Evolutionary conservation across 92 coral and sea anemone genomes (phyloP), one percentile per base, ranked within the genome.

Genomic region (Anthopleura xanthogrammica): DNA sequence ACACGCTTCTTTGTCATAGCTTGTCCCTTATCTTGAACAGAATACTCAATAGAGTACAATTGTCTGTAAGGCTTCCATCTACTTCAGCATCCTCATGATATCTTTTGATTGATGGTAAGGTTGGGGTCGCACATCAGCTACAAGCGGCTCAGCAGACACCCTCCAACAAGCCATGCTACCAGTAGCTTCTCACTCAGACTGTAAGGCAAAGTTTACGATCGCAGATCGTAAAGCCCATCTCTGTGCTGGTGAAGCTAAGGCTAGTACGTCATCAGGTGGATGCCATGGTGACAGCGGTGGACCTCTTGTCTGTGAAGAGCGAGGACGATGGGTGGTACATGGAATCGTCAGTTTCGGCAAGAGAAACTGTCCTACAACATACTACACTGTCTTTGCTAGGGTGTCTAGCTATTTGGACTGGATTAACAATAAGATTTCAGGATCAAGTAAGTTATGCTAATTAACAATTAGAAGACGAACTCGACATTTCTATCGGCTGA

Each of bases 231-330:
- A 41, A 2, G 92, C 92, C 6, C 92, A 89, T 46, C 66, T 89
- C 58, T 92, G 95, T 46, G 95, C 92, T 9, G 95, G 95, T 2
- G 88, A 86, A 76, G 95, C 89, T 20, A 85, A 91, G 8, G 77
- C 92, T 23, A 89, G 95, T 66, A 88, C 95, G 3, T 68, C 83
- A 17, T 88, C 92, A 66, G 92, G 95, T 72, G 95, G 95, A 23
- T 92, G 95, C 66, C 87, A 89, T 76, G 95, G 95, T 7, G 95
- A 92, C 81, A 86, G 91, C 52, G 95, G 95, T 0, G 95, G 95
- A 3, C 95, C 95, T 46, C 86, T 92, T 40, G 95, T 85, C 19
- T 92, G 95, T 54, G 89, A 89, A 76, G 82, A 80, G 72, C 80
- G 87, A 22, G 95, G 95, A 77, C 83, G 72, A 40, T 92, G 93